Evolutionary conservation across 2,888 invertebrate genomes (phyloP).

Genomic region (Diadromus collaris): DNA sequence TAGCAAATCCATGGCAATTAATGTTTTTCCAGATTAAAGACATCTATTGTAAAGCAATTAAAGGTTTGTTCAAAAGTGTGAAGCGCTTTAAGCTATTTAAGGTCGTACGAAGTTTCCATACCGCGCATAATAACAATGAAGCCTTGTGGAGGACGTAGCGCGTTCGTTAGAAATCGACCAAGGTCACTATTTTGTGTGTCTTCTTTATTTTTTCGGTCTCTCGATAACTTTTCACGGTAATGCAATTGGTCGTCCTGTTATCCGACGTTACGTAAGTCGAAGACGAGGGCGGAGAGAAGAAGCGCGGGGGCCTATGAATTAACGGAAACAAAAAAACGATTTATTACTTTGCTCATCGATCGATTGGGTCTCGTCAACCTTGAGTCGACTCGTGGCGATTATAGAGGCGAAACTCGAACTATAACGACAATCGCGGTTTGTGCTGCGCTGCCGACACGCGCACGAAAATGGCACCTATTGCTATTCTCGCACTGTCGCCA

Average conservation of each 20-base stretch:
- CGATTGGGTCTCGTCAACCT: slow-evolving; percentile 19
- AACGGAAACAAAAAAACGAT: slow-evolving; percentile 7
- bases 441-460: slow-evolving; percentile 11
- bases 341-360: slow-evolving; percentile 9
- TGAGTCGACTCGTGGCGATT: slow-evolving; percentile 11
- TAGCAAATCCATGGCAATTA: too few species aligned
- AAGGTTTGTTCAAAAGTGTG: too few species aligned
- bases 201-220: neutral
- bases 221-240: neutral
- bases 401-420: slow-evolving; percentile 6
- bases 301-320: too few species aligned
- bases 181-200: slow-evolving; percentile 30
- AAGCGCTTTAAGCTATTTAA: too few species aligned
- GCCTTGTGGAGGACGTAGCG: slow-evolving; percentile 33
- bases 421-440: slow-evolving; percentile 3
- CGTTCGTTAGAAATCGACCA: slow-evolving; percentile 23
- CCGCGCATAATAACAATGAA: slow-evolving; percentile 44
- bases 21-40: too few species aligned
- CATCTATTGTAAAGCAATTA: too few species aligned
- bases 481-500: slow-evolving; percentile 47
- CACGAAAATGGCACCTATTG: slow-evolving; percentile 43
- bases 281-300: too few species aligned
- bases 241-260: neutral
- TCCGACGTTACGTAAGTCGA: neutral
- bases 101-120: slow-evolving; percentile 33